Evolutionary conservation across 2,888 invertebrate species (phyloP), one percentile per base, ranked within the genome.

Genomic region (Dromius quadrimaculatus): DNA sequence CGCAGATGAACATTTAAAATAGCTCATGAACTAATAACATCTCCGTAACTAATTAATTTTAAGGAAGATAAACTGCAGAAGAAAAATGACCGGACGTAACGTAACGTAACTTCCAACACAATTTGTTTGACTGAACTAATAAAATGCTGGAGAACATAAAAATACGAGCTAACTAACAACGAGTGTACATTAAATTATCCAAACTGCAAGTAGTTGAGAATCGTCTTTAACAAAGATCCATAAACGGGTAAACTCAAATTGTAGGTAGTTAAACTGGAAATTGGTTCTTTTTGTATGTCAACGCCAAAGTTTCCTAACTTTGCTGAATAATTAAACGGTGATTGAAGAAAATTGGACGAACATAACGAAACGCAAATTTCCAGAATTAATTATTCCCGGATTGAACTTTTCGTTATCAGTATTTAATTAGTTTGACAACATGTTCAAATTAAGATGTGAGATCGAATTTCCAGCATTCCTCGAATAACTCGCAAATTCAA

Each of bases 351-450:
- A 68, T 59, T 68, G 45, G 15, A 43, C 32, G 23, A 69, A 23
- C 45, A 61, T 34, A 47, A 69, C 62, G 50, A 34, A 50, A 70
- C 50, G 61, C 62, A 70, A 70, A 70, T 70, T 70, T 50, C 36
- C 47, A 45, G 50, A 70, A 62, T 70, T 62, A 70, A 70, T 70
- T 70, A 70, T 70, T 61, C 50, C 23, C 45, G 47, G 47, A 45
- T 70, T 34, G 62, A 70, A 70, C 47, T 70, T 70, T 62, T 70
- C 61, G 70, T 70, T 70, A 70, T 70, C 62, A 70, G 70, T 50
- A 62, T 70, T 70, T 62, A 70, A 70, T 70, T 70, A 50, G 70
- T 70, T 70, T 62, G 70, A 70, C 70, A 62, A 61, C 70, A 70
- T 70, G 70, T 62, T 70, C 62, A 70, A 70, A 70, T 70, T 70